These are phyloP conservation scores for Zoanthus sociatus DNA, from an alignment of 92 coral and sea anemone species.

Conservation along the genomic window DNA sequence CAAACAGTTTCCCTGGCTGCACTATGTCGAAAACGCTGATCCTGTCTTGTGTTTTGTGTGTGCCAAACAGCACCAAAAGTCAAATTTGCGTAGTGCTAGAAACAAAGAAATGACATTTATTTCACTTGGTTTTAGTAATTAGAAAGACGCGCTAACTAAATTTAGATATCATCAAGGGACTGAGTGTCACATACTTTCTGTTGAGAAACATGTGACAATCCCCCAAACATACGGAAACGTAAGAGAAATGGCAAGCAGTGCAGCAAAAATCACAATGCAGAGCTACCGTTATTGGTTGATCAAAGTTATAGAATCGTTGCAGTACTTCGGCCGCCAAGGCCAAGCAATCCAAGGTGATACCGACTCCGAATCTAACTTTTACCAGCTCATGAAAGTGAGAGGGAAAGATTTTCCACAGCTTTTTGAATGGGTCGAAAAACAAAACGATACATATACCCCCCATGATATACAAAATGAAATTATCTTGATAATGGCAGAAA, in stretches of 20 bases:
- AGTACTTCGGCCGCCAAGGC: slow-evolving; percentile 52
- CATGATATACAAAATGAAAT: slow-evolving; percentile 53
- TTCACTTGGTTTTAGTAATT: too few species aligned
- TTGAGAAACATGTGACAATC: background rate
- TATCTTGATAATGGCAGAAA: slow-evolving; percentile 46
- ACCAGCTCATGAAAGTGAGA: slow-evolving; percentile 22
- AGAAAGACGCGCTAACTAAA: background rate
- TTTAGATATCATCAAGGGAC: slow-evolving; percentile 71
- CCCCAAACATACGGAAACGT: slow-evolving; percentile 65
- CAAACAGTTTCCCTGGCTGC: slow-evolving; percentile 39
- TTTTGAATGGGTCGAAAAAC: background rate
- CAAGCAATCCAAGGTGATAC: slow-evolving; percentile 39
- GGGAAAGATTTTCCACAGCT: slow-evolving; percentile 46
- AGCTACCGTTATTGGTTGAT: slow-evolving; percentile 41
- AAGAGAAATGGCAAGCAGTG: slow-evolving; percentile 38
- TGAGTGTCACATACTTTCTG: slow-evolving; percentile 16
- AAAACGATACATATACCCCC: slow-evolving; percentile 41
- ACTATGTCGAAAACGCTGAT: slow-evolving; percentile 56
- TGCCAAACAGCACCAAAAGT: too few species aligned
- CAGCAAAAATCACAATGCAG: background rate
- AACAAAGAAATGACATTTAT: too few species aligned
- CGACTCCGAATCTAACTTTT: slow-evolving; percentile 31
- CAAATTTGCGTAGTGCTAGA: too few species aligned
- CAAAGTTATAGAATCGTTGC: slow-evolving; percentile 45
- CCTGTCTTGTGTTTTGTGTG: slow-evolving; percentile 65